Conservation (phyloP, 2,113 vertebrate genomes). For the Sceloporus undulatus region DNA sequence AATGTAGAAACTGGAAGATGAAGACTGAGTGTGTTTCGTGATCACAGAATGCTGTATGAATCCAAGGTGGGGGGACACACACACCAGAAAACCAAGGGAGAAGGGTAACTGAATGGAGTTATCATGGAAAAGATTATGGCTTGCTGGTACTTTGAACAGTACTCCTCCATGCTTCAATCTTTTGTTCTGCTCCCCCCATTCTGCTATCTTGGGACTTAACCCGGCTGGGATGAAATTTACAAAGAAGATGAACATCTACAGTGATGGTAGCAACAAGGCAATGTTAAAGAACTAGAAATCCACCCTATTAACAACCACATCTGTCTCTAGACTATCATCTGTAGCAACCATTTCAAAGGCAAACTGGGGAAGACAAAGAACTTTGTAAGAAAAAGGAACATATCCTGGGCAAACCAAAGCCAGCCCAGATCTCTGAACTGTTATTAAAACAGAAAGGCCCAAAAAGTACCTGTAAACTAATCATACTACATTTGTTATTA, state of each 20-base stretch:
- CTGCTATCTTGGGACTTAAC: background rate
- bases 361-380: background rate
- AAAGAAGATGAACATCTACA: background rate
- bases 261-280: background rate
- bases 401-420: background rate
- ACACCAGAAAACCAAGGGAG: background rate
- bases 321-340: background rate
- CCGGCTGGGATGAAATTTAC: background rate
- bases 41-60: background rate
- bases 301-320: background rate
- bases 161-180: background rate
- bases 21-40: background rate
- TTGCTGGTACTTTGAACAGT: background rate
- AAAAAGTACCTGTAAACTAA: background rate
- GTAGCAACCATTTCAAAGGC: background rate
- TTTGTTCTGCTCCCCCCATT: background rate
- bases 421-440: background rate
- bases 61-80: background rate
- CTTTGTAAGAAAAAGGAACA: background rate
- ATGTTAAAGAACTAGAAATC: background rate
- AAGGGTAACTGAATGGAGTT: background rate
- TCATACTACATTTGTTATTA: background rate
- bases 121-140: background rate
- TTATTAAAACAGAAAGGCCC: background rate
- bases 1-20: background rate